phyloP scores from a whole-genome alignment of 2,797 vertebrate species.

The Halcyon smyrnensis region DNA sequence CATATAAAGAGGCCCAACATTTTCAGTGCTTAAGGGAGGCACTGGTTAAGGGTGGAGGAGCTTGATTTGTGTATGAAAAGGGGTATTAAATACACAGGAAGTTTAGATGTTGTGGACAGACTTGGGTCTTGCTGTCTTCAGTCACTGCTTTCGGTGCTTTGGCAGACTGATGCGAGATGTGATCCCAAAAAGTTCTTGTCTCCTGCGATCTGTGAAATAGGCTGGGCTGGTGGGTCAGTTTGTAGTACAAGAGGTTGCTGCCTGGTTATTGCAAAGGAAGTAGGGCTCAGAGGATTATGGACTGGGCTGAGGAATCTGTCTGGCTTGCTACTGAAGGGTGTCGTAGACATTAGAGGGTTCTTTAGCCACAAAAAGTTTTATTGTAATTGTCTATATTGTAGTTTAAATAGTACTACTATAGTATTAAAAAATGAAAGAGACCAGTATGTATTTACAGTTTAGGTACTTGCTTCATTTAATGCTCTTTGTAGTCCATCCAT shows the following conservation, averaged over 20 bases:
- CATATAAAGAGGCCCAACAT: accelerated
- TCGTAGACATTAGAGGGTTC: neutral
- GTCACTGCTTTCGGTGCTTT: neutral
- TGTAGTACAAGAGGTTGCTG: neutral
- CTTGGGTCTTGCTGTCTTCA: neutral
- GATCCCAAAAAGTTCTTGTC: neutral
- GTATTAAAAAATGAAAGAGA: neutral
- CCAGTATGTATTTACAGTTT: neutral
- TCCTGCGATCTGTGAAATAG: neutral
- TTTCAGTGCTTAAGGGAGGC: neutral
- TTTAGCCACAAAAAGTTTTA: neutral
- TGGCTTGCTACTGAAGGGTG: neutral
- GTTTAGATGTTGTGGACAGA: neutral
- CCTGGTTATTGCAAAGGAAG: neutral
- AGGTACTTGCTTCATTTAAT: neutral
- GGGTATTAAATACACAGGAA: neutral
- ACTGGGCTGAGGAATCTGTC: neutral
- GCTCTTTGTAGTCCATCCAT: neutral
- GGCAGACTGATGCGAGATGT: neutral
- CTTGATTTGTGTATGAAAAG: accelerated
- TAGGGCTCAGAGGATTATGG: neutral
- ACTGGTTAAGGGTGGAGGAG: neutral
- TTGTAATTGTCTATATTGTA: neutral
- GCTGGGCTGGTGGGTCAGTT: neutral
- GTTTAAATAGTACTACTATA: neutral